Conservation (phyloP, 2,888 invertebrate genomes). For the Hypomecis atomaria region DNA sequence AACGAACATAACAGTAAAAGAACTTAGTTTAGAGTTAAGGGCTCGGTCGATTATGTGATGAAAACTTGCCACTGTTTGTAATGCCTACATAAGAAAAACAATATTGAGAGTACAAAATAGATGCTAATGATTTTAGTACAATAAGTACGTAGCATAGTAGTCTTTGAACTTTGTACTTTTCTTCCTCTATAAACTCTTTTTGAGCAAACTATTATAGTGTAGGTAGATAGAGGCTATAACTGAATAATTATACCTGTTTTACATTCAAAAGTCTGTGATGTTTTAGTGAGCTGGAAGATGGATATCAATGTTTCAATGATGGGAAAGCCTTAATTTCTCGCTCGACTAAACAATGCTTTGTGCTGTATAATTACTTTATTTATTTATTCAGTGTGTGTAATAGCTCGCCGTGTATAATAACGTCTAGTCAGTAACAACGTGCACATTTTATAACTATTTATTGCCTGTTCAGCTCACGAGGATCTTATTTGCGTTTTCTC, state of each 20-base stretch:
- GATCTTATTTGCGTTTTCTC: conserved; percentile 20
- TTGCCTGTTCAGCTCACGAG: conserved; percentile 27
- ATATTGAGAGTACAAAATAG: conserved; percentile 42
- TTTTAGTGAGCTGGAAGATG: conserved; percentile 23
- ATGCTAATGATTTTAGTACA: conserved; percentile 27
- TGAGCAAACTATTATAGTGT: conserved; percentile 6
- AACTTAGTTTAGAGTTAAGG: conserved; percentile 50
- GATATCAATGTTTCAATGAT: neutral
- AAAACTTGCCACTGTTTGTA: conserved; percentile 50
- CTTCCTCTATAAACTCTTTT: conserved; percentile 5
- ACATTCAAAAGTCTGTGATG: conserved; percentile 25
- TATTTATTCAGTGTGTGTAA: conserved; percentile 10
- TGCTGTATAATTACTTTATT: conserved; percentile 3
- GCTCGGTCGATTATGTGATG: conserved; percentile 44
- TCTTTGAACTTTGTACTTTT: conserved; percentile 18
- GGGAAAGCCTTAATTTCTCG: conserved; percentile 9
- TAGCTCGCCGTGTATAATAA: conserved; percentile 22
- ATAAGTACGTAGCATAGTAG: conserved; percentile 2
- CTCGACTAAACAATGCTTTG: conserved; percentile 8
- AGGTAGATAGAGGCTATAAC: conserved; percentile 28
- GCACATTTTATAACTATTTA: conserved; percentile 20
- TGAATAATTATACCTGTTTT: conserved; percentile 9
- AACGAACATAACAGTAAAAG: conserved; percentile 59
- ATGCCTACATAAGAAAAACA: conserved; percentile 25
- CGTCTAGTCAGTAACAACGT: conserved; percentile 29